Base-by-base conservation (phyloP, 2,113 vertebrate species). In the Triplophysa rosa region DNA sequence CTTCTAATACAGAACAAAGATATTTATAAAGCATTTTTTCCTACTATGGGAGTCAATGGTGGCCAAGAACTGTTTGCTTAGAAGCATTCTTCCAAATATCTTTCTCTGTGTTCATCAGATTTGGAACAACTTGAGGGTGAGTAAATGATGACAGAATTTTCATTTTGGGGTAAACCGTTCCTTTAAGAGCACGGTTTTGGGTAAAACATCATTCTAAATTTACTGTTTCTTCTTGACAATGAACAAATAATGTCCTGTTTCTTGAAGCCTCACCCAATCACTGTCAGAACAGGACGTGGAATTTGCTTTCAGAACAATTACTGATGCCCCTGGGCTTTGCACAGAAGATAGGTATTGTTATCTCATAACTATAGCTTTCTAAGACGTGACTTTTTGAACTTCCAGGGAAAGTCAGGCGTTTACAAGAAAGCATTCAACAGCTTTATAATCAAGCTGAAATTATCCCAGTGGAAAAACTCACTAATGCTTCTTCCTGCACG, bases 401-500 rank as follows among this genome's bases (percentile, higher is more conserved):
- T 75, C 81, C 24, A 79, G 87, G 69, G 83, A 89, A 89, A 89
- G 88, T 87, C 42, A 33, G 74, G 54, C 9, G 61, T 66, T 37
- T 64, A 33, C 67, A 70, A 19, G 63, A 23, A 63, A 52, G 4
- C 21, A 42, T 47, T 79, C 81, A 75, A 45, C 63, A 83, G 64
- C 82, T 81, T 83, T 88, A 78, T 87, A 87, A 90, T 91, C 85
- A 58, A 73, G 84, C 77, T 73, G 78, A 74, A 88, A 87, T 87
- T 52, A 80, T 81, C 79, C 68, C 64, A 82, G 45, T 80, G 42
- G 29, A 52, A 65, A 73, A 47, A 66, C 56, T 61, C 56, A 61
- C 54, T 10, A 37, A 63, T 54, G 45, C 47, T 52, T 64, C 24
- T 47, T 54, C 37, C 8, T 24, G 40, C 21, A 61, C 8, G 23